Base-by-base conservation (phyloP, 2,888 invertebrate species). In the Euspilapteryx auroguttella region DNA sequence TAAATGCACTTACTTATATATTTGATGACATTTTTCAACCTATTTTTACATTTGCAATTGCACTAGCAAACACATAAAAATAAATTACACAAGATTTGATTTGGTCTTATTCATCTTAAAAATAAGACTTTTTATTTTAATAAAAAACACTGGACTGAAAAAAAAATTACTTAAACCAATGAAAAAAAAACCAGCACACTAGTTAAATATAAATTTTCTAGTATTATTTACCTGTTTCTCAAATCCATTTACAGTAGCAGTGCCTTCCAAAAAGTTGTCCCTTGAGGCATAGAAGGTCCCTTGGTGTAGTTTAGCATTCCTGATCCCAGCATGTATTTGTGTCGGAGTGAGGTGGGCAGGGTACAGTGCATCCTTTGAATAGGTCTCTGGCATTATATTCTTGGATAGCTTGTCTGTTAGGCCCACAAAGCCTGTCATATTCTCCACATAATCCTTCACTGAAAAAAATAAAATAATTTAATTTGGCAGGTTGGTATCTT, bases 231-330 rank as follows among this genome's bases (percentile, higher is more conserved):
- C 91, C 49, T 85, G 80, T 61, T 89, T 86, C 17, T 94, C 89
- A 50, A 81, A 82, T 9, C 83, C 82, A 45, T 88, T 89, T 2
- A 93, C 85, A 53, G 81, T 86, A 6, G 93, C 92, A 34, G 80
- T 84, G 7, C 94, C 98, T 63, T 99, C 98, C 9, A 96, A 73
- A 52, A 90, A 97, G 61, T 98, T 99, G 47, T 96, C 95, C 28
- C 92, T 79, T 1, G 94, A 94, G 0, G 94, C 90, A 47, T 83
- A 78, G 49, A 89, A 92, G 1, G 85, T 82, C 1, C 95, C 96
- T 51, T 90, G 94, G 22, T 86, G 53, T 4, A 89, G 65, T 38
- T 79, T 82, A 1, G 90, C 91, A 34, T 77, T 79, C 45, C 88
- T 86, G 24, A 97, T 82, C 0, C 94, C 94, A 1, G 79, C 76